These are phyloP conservation scores for Laspeyria flexula DNA, from an alignment of 2,888 invertebrate species.

Conservation along the genomic window DNA sequence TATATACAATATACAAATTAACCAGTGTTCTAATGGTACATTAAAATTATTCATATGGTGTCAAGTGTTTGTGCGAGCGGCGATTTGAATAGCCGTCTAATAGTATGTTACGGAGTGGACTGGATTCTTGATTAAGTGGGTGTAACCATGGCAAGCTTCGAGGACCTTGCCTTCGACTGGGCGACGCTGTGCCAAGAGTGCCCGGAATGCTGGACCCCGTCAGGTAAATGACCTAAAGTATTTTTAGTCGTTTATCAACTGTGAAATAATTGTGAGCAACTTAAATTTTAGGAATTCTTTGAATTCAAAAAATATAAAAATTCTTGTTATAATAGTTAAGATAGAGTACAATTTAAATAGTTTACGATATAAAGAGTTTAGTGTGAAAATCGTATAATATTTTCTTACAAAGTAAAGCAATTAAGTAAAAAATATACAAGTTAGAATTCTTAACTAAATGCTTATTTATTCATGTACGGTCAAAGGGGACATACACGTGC, in stretches of 20 bases:
- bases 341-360: no score
- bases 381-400: no score
- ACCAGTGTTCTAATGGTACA: slow-evolving; percentile 25
- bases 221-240: slow-evolving; percentile 79
- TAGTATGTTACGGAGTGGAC: slow-evolving; percentile 64
- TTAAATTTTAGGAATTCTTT: slow-evolving; percentile 3
- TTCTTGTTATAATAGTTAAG: no score
- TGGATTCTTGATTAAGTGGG: slow-evolving; percentile 55
- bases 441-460: background rate
- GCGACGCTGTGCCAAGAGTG: slow-evolving; percentile 87
- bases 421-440: no score
- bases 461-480: background rate
- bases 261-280: background rate
- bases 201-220: slow-evolving; percentile 87
- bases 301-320: no score
- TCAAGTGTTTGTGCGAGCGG: slow-evolving; percentile 66
- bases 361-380: no score
- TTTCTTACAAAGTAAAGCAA: no score
- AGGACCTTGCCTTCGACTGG: slow-evolving; percentile 89
- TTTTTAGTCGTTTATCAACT: background rate
- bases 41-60: slow-evolving; percentile 49
- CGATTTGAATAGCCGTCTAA: slow-evolving; percentile 46
- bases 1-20: slow-evolving; percentile 42
- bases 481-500: background rate
- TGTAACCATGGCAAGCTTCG: slow-evolving; percentile 87